Base-by-base conservation (phyloP, 1,140 invertebrate genomes). In the Dryas iulia region DNA sequence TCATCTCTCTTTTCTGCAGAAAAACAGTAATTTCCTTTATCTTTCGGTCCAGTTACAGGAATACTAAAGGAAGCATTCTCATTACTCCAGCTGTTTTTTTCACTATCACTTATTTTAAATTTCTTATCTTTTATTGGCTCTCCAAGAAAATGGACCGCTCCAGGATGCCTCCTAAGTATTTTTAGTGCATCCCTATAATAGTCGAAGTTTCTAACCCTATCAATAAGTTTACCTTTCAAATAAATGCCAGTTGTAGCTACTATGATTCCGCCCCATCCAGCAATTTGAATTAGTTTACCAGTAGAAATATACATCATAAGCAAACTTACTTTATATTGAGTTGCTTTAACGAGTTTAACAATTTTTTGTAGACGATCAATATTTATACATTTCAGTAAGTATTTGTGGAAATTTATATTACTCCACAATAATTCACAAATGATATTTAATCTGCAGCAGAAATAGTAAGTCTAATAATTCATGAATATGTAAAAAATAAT, bases 91-190 rank as follows among this genome's bases (percentile, higher is more conserved):
- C 39, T 47, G 39, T 47, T 47, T 8, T 21, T 4, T 21, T 47
- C 39, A 5, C 64, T 70, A 72, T 95, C 92, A 1, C 83, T 89
- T 33, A 95, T 77, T 82, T 95, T 93, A 60, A 95, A 93, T 14
- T 85, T 89, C 21, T 87, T 91, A 33, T 94, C 94, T 81, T 93
- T 94, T 6, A 95, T 94, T 0, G 95, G 95, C 77, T 95, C 93
- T 12, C 95, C 95, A 35, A 95, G 79, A 47, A 94, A 85, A 47
- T 91, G 72, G 0, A 94, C 85, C 12, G 94, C 94, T 21, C 93
- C 93, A 33, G 87, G 74, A 77, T 95, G 92, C 5, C 73, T 81
- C 35, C 93, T 81, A 5, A 95, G 73, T 10, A 76, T 90, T 74
- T 93, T 90, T 8, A 95, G 67, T 6, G 94, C 94, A 66, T 92